phyloP scores from a whole-genome alignment of 1,140 invertebrate genomes.

The Trachelipus rathkii region DNA sequence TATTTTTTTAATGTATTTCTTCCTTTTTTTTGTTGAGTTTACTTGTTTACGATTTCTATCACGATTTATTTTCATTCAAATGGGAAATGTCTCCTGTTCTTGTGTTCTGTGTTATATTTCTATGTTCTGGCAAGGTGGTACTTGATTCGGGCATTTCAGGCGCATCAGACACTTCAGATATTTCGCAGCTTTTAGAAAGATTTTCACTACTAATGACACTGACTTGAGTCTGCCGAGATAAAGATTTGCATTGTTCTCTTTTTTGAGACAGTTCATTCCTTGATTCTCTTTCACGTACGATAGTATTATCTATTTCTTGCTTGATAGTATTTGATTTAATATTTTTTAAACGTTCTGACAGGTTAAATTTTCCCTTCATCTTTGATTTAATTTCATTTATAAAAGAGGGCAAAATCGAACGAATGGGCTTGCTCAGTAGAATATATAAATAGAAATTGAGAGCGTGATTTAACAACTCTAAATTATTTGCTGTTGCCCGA shows the following conservation, averaged over 20 bases:
- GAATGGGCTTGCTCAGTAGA: slow-evolving; percentile 46
- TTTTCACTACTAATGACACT: background rate
- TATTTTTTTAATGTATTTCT: no score
- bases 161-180: no score
- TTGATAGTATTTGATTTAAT: no score
- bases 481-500: slow-evolving; percentile 47
- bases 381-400: background rate
- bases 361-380: background rate
- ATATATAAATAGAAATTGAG: slow-evolving; percentile 50
- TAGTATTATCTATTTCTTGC: no score
- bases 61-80: no score
- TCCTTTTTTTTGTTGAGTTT: no score
- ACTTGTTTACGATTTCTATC: no score
- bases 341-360: no score
- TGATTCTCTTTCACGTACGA: background rate
- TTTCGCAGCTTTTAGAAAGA: background rate
- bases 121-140: no score
- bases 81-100: no score
- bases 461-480: slow-evolving; percentile 48
- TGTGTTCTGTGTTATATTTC: no score
- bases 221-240: background rate
- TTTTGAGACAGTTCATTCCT: background rate
- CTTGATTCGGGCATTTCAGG: no score
- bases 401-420: slow-evolving; percentile 9
- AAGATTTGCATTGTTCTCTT: background rate